Percentiles rank a stretch among this genome's conserved stretches.
phyloP scores from a whole-genome alignment of 2,888 invertebrate species.

The Chaetogeoica ovagalla region DNA sequence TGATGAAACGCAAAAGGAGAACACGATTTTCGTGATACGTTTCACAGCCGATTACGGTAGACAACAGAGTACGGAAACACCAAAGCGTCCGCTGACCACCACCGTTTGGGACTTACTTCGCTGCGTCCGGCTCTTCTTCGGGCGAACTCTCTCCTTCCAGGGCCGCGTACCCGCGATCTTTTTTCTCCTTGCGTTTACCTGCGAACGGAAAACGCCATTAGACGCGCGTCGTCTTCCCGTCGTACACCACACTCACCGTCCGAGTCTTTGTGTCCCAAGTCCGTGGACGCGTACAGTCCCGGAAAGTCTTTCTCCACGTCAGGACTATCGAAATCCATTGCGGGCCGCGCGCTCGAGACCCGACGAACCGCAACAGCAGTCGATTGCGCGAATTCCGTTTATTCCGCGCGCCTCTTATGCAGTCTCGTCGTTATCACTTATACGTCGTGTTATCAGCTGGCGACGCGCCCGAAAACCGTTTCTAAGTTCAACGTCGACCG shows the following conservation, averaged over 20 bases:
- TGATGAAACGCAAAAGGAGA: too few species aligned
- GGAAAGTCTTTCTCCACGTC: conserved; percentile 90
- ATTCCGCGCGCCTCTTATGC: too few species aligned
- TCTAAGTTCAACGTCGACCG: too few species aligned
- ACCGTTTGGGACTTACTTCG: conserved; percentile 65
- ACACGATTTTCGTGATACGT: too few species aligned
- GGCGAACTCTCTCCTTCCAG: conserved; percentile 91
- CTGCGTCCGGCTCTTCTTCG: conserved; percentile 81
- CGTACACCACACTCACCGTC: conserved; percentile 69
- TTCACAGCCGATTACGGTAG: too few species aligned
- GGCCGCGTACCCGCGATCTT: conserved; percentile 88
- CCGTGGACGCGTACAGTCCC: conserved; percentile 80
- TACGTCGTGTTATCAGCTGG: too few species aligned
- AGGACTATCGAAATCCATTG: conserved; percentile 83
- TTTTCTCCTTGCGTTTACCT: conserved; percentile 80
- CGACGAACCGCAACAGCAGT: too few species aligned
- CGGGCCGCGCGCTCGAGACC: neutral
- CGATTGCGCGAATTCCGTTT: too few species aligned
- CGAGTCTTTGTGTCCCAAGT: conserved; percentile 69
- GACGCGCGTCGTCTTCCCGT: neutral
- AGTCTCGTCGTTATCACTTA: too few species aligned
- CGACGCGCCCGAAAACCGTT: too few species aligned
- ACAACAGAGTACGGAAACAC: too few species aligned
- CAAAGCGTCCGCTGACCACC: too few species aligned
- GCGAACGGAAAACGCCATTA: conserved; percentile 62